Evolutionary conservation across 2,113 vertebrate genomes (phyloP).

Genomic region (Labrus mixtus): DNA sequence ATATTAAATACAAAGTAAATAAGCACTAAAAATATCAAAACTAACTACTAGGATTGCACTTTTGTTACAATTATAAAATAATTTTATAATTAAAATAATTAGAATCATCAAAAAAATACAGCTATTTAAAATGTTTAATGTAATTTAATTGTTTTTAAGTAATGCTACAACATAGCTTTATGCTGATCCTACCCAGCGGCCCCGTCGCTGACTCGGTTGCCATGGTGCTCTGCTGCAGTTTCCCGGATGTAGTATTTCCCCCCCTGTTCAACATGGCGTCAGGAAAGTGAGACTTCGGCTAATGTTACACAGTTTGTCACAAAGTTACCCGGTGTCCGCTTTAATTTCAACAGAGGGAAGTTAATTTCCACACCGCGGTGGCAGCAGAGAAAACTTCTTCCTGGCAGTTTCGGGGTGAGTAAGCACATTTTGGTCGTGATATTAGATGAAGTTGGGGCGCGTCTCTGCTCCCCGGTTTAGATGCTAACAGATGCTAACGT

Average conservation of each 20-base stretch:
- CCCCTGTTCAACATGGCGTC: conserved; percentile 80
- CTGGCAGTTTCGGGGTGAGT: conserved; percentile 59
- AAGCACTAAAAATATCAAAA: too few relatives aligned
- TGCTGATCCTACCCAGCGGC: not conserved
- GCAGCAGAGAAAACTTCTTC: conserved; percentile 14
- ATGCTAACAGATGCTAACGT: conserved; percentile 69
- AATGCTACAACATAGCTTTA: not conserved
- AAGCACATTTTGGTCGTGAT: not conserved
- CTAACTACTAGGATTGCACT: too few relatives aligned
- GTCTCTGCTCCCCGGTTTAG: conserved; percentile 30
- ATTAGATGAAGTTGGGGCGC: conserved; percentile 11
- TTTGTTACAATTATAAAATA: too few relatives aligned
- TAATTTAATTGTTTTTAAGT: not conserved
- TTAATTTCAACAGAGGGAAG: not conserved
- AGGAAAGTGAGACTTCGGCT: conserved; percentile 79
- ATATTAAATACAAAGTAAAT: too few relatives aligned
- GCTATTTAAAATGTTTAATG: too few relatives aligned
- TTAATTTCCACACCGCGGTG: not conserved
- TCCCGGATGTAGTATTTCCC: conserved; percentile 79
- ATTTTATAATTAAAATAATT: too few relatives aligned
- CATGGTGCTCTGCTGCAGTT: conserved; percentile 64
- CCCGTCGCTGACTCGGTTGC: conserved; percentile 59
- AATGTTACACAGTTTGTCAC: conserved; percentile 67
- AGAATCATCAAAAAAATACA: too few relatives aligned
- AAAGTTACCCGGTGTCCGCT: conserved; percentile 56